Conservation (phyloP, 1,140 invertebrate genomes). For the Saccostrea glomerata region DNA sequence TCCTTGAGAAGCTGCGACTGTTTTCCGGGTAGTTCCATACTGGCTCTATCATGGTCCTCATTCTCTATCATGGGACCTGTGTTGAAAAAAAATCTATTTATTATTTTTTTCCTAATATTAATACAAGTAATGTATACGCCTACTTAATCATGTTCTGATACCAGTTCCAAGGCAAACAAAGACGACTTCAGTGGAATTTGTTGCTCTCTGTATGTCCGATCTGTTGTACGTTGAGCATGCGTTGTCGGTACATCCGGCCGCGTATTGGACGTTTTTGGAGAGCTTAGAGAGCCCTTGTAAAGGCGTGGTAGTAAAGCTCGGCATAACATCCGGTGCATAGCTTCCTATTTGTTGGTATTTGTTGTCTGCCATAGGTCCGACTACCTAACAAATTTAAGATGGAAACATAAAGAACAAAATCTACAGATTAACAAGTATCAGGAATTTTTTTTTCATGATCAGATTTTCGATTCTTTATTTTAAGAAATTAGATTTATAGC, state of each 20-base stretch:
- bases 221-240: constrained; percentile 67
- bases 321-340: constrained; percentile 69
- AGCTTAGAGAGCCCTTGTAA: constrained; percentile 65
- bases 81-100: constrained; percentile 23
- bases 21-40: constrained; percentile 68
- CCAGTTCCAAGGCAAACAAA: constrained; percentile 78
- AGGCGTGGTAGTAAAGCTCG: constrained; percentile 70
- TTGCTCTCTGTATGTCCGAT: constrained; percentile 62
- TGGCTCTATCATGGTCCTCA: constrained; percentile 67
- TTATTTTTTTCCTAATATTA: background rate
- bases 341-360: constrained; percentile 73
- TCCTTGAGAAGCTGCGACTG: constrained; percentile 68
- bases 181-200: constrained; percentile 68
- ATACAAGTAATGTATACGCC: too few relatives aligned
- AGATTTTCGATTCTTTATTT: too few relatives aligned
- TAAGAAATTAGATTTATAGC: background rate
- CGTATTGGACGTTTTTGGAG: constrained; percentile 57
- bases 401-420: too few relatives aligned
- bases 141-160: constrained; percentile 31
- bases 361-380: constrained; percentile 78
- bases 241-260: constrained; percentile 69
- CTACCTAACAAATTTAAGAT: constrained; percentile 61
- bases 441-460: too few relatives aligned
- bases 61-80: constrained; percentile 65
- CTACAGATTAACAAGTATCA: too few relatives aligned